Evolutionary conservation across 2,888 invertebrate species (phyloP), one percentile per base, ranked within the genome.

Genomic region (Siphonodentalium dalli): DNA sequence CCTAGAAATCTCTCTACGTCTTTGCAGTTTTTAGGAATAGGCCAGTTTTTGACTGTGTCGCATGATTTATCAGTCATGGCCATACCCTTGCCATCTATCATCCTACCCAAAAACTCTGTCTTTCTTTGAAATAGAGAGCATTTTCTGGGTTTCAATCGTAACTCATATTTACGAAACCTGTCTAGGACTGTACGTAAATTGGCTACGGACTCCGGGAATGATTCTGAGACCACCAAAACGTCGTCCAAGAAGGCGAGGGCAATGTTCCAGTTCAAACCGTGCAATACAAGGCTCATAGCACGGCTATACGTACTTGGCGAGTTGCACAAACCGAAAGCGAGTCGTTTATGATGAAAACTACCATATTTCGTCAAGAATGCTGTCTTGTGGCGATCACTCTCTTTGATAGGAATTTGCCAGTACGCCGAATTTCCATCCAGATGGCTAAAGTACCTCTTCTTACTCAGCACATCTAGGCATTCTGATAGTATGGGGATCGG

Each of bases 341-440:
- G 61, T 6, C 49, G 21, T 6, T 34, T 20, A 53, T 44, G 51
- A 38, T 65, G 54, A 41, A 54, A 59, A 9, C 59, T 31, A 0
- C 59, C 57, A 44, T 42, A 47, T 20, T 47, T 53, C 2, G 64
- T 62, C 6, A 57, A 48, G 37, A 65, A 60, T 3, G 58, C 58
- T 2, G 58, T 58, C 29, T 61, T 64, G n/a, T 44, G 31, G 8
- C 52, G 29, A 20, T 63, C 58, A 9, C 43, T 33, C 2, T 54
- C 41, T 13, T 39, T 34, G 7, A 65, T n/a, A n/a, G n/a, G n/a
- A n/a, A n/a, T n/a, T n/a, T n/a, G n/a, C n/a, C n/a, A n/a, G n/a
- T n/a, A n/a, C n/a, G n/a, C n/a, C n/a, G n/a, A n/a, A n/a, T n/a
- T n/a, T n/a, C n/a, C n/a, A n/a, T n/a, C n/a, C n/a, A n/a, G n/a